Conservation (phyloP, 1,140 invertebrate genomes). For the Musca vetustissima region DNA sequence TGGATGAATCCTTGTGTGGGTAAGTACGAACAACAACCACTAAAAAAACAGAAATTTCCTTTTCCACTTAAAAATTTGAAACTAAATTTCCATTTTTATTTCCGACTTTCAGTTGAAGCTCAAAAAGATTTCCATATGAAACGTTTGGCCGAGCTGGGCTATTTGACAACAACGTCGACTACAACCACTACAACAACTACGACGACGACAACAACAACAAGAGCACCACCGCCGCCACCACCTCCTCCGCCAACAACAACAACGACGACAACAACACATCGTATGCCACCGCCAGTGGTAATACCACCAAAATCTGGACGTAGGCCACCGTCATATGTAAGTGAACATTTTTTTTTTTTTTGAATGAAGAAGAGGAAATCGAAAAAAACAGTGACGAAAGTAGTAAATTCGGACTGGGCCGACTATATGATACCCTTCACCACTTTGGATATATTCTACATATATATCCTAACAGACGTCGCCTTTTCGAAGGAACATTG, state of each 20-base stretch:
- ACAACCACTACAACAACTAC: slow-evolving; percentile 52
- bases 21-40: slow-evolving; percentile 59
- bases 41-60: not conserved
- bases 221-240: slow-evolving; percentile 40
- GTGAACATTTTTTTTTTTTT: not conserved
- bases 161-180: slow-evolving; percentile 57
- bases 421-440: too few relatives aligned
- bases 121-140: slow-evolving; percentile 85
- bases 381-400: too few relatives aligned
- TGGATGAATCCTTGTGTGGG: slow-evolving; percentile 91
- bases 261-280: slow-evolving; percentile 40
- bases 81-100: not conserved
- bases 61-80: not conserved
- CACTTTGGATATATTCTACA: too few relatives aligned
- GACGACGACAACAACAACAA: slow-evolving; percentile 45
- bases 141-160: slow-evolving; percentile 58
- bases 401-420: too few relatives aligned
- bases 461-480: too few relatives aligned
- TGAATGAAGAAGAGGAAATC: too few relatives aligned
- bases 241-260: slow-evolving; percentile 42
- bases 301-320: slow-evolving; percentile 42
- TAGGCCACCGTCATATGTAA: slow-evolving; percentile 42
- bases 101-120: slow-evolving; percentile 70
- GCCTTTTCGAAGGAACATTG: too few relatives aligned
- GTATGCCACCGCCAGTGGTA: slow-evolving; percentile 31